Percentiles rank a stretch among this genome's conserved stretches.
phyloP scores from a whole-genome alignment of 2,888 invertebrate genomes.

The Elegia similella region DNA sequence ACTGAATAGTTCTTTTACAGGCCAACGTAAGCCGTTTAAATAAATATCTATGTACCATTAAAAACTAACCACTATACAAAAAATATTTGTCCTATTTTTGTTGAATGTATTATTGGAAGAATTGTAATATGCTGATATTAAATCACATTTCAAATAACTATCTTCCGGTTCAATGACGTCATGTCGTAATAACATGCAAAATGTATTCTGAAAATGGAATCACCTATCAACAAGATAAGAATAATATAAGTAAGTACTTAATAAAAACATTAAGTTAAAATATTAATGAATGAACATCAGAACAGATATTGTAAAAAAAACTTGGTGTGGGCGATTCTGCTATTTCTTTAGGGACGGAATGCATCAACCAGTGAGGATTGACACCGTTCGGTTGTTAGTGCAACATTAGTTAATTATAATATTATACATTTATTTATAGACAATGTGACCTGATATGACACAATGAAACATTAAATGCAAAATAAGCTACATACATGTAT shows the following conservation, averaged over 20 bases:
- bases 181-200: too few relatives aligned
- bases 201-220: background rate
- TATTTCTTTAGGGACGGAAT: constrained; percentile 68
- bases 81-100: too few relatives aligned
- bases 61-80: too few relatives aligned
- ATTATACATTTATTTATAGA: constrained; percentile 7
- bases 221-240: background rate
- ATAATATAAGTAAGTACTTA: background rate
- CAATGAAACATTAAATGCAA: constrained; percentile 55
- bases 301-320: background rate
- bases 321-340: constrained; percentile 24
- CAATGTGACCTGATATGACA: constrained; percentile 15
- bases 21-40: too few relatives aligned
- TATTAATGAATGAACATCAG: background rate
- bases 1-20: too few relatives aligned
- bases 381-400: constrained; percentile 33
- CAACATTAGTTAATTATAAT: background rate
- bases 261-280: background rate
- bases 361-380: constrained; percentile 46
- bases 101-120: too few relatives aligned
- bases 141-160: too few relatives aligned
- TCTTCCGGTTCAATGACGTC: too few relatives aligned
- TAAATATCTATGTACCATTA: too few relatives aligned
- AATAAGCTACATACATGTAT: constrained; percentile 41
- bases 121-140: too few relatives aligned